Evolutionary conservation across 2,113 vertebrate genomes (phyloP), one percentile per base, ranked within the genome.

Genomic region (Abramis brama): DNA sequence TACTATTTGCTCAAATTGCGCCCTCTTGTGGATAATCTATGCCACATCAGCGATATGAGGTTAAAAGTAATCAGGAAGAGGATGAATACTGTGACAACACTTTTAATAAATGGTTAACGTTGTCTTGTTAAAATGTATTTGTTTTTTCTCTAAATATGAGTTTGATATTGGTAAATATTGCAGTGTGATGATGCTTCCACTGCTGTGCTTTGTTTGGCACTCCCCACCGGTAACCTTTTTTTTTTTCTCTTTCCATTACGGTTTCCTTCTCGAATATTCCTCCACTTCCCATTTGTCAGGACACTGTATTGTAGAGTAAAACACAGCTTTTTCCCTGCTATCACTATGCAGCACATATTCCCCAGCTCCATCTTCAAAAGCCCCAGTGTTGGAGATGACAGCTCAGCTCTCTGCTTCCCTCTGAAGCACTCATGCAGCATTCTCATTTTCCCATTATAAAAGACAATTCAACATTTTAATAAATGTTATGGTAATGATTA

Each of bases 131-230:
- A 2, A 19, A n/a, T 30, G 36, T 17, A 78, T 62, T 36, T 45
- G 45, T 30, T 79, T 0, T 1, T 10, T 47, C 36, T 17, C 47
- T 73, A 25, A 55, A 73, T 77, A 33, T n/a, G 30, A 75, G 33
- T 36, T n/a, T 33, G 30, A 59, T 50, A 27, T n/a, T 45, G 66
- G 66, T 73, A 71, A 23, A 23, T 43, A 6, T 43, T 73, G 5
- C n/a, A 50, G 43, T 12, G 68, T 12, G 21, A 47, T 15, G 12
- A 74, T 25, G 60, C n/a, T 25, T 87, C 64, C 45, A 13, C 55
- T 78, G 36, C 30, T 59, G 78, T 52, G 76, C n/a, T 88, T 79
- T 86, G 55, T 89, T 85, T 52, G 52, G 60, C 80, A 7, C 87
- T 79, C 77, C 47, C 30, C 23, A 19, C 78, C 17, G 0, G 33